phyloP scores from a whole-genome alignment of 2,113 vertebrate genomes.

The Apodemus sylvaticus region DNA sequence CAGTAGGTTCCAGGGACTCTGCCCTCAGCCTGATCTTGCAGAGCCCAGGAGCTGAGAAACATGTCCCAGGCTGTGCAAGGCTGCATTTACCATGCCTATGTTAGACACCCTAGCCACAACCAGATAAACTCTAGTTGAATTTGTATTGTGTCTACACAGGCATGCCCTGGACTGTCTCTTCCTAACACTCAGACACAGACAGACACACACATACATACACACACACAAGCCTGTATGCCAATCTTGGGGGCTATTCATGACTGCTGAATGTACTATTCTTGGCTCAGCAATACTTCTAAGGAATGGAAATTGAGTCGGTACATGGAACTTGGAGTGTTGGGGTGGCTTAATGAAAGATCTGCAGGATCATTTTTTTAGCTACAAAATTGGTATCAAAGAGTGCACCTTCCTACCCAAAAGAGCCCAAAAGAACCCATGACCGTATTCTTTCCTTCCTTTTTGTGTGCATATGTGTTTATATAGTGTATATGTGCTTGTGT shows the following conservation, averaged over 20 bases:
- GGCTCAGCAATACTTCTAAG: neutral
- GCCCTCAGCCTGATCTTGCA: neutral
- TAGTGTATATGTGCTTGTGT: neutral
- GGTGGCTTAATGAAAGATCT: neutral
- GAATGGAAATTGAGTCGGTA: neutral
- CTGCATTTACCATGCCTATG: neutral
- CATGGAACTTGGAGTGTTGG: neutral
- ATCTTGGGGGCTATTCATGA: too few relatives aligned
- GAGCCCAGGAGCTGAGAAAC: neutral
- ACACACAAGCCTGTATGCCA: neutral
- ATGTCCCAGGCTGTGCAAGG: too few relatives aligned
- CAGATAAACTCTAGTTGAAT: neutral
- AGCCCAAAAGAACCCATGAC: neutral
- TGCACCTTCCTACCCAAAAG: neutral
- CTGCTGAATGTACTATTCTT: too few relatives aligned
- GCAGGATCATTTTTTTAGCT: neutral
- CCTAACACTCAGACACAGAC: neutral
- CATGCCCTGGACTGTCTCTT: neutral
- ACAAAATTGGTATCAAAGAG: neutral
- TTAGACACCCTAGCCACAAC: rapidly evolving
- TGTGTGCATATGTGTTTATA: neutral
- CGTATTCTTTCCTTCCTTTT: too few relatives aligned
- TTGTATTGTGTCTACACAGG: neutral
- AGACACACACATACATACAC: neutral
- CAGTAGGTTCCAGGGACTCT: too few relatives aligned